Evolutionary conservation across 2,113 vertebrate genomes (phyloP).

Genomic region (Progne subis): DNA sequence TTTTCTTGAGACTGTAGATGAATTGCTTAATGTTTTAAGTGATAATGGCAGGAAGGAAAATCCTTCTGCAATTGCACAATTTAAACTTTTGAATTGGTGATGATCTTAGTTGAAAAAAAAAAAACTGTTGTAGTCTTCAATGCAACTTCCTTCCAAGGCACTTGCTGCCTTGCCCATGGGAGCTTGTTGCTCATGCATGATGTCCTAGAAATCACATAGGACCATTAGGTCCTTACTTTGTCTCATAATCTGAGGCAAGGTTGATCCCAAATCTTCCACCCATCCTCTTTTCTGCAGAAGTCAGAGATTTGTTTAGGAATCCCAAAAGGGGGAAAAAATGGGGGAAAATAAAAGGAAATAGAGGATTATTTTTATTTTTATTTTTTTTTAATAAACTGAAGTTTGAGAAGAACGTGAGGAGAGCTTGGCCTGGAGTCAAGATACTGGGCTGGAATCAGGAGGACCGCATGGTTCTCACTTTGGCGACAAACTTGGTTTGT

Average conservation of each 20-base stretch:
- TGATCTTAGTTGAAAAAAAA: neutral
- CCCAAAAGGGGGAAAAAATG: neutral
- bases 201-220: neutral
- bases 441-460: neutral
- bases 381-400: neutral
- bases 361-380: too few relatives aligned
- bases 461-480: neutral
- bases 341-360: rapidly evolving
- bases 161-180: neutral
- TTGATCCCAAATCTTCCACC: neutral
- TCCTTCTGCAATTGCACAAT: neutral
- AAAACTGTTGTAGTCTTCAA: neutral
- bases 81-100: neutral
- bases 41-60: neutral
- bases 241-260: neutral
- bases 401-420: neutral
- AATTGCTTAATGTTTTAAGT: neutral
- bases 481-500: neutral
- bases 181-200: neutral
- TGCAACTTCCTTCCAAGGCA: neutral
- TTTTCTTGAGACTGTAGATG: neutral
- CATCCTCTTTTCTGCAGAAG: neutral
- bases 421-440: neutral
- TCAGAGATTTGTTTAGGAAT: neutral
- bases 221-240: neutral